phyloP scores from a whole-genome alignment of 2,113 vertebrate species.

The Phoenicopterus ruber region DNA sequence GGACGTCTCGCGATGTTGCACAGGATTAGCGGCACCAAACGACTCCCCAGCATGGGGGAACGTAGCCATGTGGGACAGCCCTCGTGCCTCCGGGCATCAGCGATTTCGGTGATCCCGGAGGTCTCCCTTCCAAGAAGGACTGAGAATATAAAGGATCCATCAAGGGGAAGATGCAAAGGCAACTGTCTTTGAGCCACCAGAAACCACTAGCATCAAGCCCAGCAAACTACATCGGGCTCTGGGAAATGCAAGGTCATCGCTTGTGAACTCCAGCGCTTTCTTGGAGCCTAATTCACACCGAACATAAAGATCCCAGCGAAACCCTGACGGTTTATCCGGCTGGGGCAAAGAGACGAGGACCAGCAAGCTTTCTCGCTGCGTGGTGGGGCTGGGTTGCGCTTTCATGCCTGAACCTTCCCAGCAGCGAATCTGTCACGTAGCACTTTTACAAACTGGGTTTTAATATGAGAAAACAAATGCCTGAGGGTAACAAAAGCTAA shows the following conservation, averaged over 20 bases:
- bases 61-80: fast-evolving
- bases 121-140: not conserved
- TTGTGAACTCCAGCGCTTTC: not conserved
- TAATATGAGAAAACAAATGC: not conserved
- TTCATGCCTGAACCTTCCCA: not conserved
- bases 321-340: not conserved
- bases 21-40: not conserved
- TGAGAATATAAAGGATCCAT: not conserved
- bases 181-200: not conserved
- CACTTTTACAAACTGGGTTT: not conserved
- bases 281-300: not conserved
- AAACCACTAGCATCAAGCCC: not conserved
- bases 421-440: fast-evolving
- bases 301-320: not conserved
- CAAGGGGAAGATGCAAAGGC: not conserved
- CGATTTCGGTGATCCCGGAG: not conserved
- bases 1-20: not conserved
- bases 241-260: not conserved
- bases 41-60: fast-evolving
- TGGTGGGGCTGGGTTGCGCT: not conserved
- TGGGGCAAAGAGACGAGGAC: not conserved
- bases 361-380: not conserved
- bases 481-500: not conserved
- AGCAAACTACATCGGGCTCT: not conserved
- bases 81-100: not conserved